A percentile compares a stretch with the other conserved stretches of the same genome.
phyloP scores from a whole-genome alignment of 37 sponge, comb jelly and placozoan genomes.

The Ianthella basta region DNA sequence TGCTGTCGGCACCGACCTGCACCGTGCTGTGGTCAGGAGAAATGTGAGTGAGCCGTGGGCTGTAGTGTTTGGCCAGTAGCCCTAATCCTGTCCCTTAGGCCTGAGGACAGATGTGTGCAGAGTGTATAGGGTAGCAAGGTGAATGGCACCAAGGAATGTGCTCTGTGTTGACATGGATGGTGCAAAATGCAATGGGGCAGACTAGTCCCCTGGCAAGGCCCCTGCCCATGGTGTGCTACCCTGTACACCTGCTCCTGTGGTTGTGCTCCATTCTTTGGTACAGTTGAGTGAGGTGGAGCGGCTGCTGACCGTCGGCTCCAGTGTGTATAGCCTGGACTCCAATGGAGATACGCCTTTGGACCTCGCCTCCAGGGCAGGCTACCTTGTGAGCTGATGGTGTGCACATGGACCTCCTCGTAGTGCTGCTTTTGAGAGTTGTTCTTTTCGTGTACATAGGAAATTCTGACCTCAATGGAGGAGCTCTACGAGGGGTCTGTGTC shows the following conservation, averaged over 20 bases:
- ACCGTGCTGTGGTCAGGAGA: constrained; percentile 1
- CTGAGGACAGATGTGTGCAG: too few species aligned
- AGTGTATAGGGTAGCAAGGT: too few species aligned
- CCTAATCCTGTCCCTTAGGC: too few species aligned
- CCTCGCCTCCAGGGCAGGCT: not conserved
- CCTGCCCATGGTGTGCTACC: too few species aligned
- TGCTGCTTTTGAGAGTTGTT: too few species aligned
- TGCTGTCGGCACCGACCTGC: constrained; percentile 24
- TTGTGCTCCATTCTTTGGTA: not conserved
- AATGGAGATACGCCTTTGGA: constrained; percentile 11
- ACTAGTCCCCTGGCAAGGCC: too few species aligned
- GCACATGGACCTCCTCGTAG: too few species aligned
- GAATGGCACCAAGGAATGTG: too few species aligned
- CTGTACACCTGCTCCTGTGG: too few species aligned
- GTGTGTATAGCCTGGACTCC: constrained; percentile 19
- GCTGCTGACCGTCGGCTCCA: constrained; percentile 4
- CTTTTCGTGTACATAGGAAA: not conserved
- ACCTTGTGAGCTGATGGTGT: not conserved
- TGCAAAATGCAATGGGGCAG: too few species aligned
- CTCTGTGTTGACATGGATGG: too few species aligned
- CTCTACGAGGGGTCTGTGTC: not conserved
- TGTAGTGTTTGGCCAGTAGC: not conserved
- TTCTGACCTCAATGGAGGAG: constrained; percentile 16
- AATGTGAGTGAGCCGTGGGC: not conserved
- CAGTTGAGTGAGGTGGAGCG: constrained; percentile 8